Base-by-base conservation (phyloP, 2,888 invertebrate genomes). In the Dryobota labecula region DNA sequence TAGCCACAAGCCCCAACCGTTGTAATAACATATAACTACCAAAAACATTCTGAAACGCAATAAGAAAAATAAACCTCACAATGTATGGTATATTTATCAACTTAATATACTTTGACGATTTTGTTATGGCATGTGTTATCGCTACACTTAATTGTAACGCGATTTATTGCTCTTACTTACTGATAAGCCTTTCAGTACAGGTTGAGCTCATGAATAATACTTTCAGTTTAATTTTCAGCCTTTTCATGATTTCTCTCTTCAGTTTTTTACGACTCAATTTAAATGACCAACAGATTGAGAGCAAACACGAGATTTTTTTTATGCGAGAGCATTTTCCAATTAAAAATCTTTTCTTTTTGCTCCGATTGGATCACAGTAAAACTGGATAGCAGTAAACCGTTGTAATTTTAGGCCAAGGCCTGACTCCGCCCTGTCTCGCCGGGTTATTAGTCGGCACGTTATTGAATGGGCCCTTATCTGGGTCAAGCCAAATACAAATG, bases 361-460 rank as follows among this genome's bases (percentile, higher is more conserved):
- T 76, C 58, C 27, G 30, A 61, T 78, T 56, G 77, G 70, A 75
- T 57, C 65, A 76, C 63, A 70, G 77, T 66, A 65, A 70, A 65
- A 71, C 70, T 72, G 77, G 77, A 68, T 76, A 61, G 63, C 57
- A 45, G 57, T 84, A 80, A 83, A 84, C 41, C 70, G 72, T 2
- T 73, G 74, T 51, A 71, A 75, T 89, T 88, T 84, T 78, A 85
- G 90, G 91, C 89, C 92, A 93, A 92, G 91, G 91, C 71, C 79
- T 60, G 84, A 75, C 89, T 85, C 90, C 92, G 88, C 91, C 92
- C 89, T 54, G 93, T 91, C 92, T 91, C 85, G 88, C 73, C 86
- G 74, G 72, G 83, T 85, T 86, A 88, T 89, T 87, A 88, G 79
- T 76, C 82, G 70, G 65, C 74, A 71, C 79, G 82, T n/a, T n/a